Evolutionary conservation across 2,888 invertebrate genomes (phyloP), one percentile per base, ranked within the genome.

Genomic region (Phyllotreta striolata): DNA sequence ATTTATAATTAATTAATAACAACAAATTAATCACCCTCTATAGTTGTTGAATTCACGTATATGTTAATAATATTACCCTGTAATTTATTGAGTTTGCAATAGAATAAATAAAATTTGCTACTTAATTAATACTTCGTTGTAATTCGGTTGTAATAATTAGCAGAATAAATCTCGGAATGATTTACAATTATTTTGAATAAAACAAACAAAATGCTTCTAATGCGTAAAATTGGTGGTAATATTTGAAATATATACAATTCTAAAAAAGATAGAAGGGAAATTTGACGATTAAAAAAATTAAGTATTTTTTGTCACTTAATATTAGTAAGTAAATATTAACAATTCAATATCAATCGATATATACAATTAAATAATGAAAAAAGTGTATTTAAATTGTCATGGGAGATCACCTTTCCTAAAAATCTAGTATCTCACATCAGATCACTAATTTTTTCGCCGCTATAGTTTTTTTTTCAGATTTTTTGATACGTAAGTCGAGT

Each of bases 371-470:
- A 37, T 62, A 61, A 65, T 51, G 69, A 66, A 71, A 70, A 72
- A 70, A 64, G 72, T 72, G 68, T 41, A 41, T 40, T 52, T 71
- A 64, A 73, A 73, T 70, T 78, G 79, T 80, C 79, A 80, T 79
- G 79, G 76, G 80, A 79, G 79, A 80, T 80, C 80, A 79, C 77
- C 70, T 62, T 66, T 70, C 69, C 71, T 71, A 76, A 73, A 65
- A 71, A 67, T 71, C 72, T 75, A 73, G 67, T 69, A 71, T 73
- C 72, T 75, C 73, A 72, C 72, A 72, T 75, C 75, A 76, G 76
- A 77, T 76, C 77, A 77, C 76, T 76, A 72, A 66, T 44, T 52
- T 58, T 56, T 70, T 62, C 51, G 62, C 65, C 71, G 71, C 71
- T 68, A 71, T 66, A 70, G 67, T 66, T 70, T 68, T 54, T 66